Conservation (phyloP, 2,797 vertebrate genomes). For the Simalia tracyae region DNA sequence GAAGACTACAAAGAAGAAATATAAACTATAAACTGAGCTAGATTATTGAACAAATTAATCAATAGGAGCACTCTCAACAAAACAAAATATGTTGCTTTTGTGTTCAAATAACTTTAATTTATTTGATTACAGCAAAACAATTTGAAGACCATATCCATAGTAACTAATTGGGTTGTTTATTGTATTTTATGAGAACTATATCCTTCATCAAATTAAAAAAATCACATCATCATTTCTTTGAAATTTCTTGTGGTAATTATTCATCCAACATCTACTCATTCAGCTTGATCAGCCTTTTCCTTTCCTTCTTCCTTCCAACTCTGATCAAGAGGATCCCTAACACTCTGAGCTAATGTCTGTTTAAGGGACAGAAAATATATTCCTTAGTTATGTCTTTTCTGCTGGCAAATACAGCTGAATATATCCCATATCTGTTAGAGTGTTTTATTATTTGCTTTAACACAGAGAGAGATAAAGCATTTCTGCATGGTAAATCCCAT, state of each 20-base stretch:
- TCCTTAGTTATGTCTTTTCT: neutral
- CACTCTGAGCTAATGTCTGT: neutral
- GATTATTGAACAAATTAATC: constrained; percentile 40
- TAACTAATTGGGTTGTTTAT: constrained; percentile 37
- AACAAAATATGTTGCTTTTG: constrained; percentile 41
- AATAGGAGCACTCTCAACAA: constrained; percentile 44
- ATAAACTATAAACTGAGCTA: constrained; percentile 42
- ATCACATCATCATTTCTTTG: neutral
- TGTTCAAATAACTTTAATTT: constrained; percentile 48
- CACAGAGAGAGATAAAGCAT: neutral
- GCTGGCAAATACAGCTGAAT: neutral
- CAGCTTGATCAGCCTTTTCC: neutral
- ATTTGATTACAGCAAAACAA: constrained; percentile 43
- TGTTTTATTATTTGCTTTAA: neutral
- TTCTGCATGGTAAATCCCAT: constrained; percentile 8
- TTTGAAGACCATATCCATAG: constrained; percentile 17
- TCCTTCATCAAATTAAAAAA: constrained; percentile 11
- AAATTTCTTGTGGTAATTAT: neutral
- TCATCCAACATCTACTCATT: neutral
- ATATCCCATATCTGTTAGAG: neutral
- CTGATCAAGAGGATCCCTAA: neutral
- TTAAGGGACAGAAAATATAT: neutral
- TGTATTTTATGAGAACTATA: constrained; percentile 44
- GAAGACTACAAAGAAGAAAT: constrained; percentile 36
- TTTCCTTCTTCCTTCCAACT: neutral